Evolutionary conservation across 2,797 vertebrate species (phyloP), one percentile per base, ranked within the genome.

Genomic region (Xyrichtys novacula): DNA sequence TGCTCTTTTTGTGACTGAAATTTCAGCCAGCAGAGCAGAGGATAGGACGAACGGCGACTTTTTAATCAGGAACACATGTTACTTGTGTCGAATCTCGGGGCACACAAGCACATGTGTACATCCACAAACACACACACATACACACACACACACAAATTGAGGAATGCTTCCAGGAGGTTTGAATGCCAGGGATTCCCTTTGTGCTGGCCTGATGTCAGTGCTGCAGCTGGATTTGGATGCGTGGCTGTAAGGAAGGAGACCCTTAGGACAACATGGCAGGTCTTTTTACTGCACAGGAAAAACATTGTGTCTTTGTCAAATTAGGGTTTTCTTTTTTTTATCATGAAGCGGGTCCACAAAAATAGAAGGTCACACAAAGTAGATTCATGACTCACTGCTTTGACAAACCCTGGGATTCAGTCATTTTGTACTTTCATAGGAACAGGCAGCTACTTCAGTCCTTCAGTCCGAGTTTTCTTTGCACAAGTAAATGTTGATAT

Each of bases 161-260:
- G 80, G 85, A 88, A 88, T 86, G 78, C 86, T 89, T 89, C 61
- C 76, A 89, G 65, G 71, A 85, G 76, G 73, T 72, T 83, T 36
- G 74, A 81, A 92, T 91, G 78, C 90, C 86, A 83, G 76, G 85
- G 89, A 92, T 94, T 93, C 90, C 88, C 90, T 82, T 68, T 43
- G 20, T 65, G 72, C 75, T 85, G 83, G 84, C 87, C 75, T 43
- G 61, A 31, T 83, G 67, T 85, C 80, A 78, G 63, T 59, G 69
- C 73, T 83, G 84, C 88, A 90, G 87, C 87, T 91, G 90, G 85
- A 85, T 25, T 26, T 72, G 73, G 57, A 78, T 59, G 62, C 67
- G 72, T 65, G 43, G 77, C 60, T 64, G 38, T 70, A 32, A 63
- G 52, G 63, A 26, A 70, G 60, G 58, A 79, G 62, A 57, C 68